phyloP scores from a whole-genome alignment of 1,140 invertebrate genomes.

The Drosophila gunungcola region DNA sequence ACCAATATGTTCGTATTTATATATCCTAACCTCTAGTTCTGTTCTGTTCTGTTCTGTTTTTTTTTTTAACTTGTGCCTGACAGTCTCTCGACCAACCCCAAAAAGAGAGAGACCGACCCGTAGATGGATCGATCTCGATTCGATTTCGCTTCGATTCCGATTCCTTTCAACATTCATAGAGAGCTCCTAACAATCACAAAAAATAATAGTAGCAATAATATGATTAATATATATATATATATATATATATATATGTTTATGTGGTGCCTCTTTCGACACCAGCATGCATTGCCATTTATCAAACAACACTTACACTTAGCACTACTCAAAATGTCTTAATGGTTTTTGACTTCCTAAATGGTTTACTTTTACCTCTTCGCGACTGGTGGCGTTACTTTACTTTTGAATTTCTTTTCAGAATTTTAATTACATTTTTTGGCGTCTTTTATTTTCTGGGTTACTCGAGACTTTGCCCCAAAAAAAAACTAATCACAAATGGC shows the following conservation, averaged over 20 bases:
- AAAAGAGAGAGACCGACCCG: conserved; percentile 49
- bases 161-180: conserved; percentile 72
- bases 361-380: neutral
- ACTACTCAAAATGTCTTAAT: conserved; percentile 52
- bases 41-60: conserved; percentile 46
- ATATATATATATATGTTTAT: conserved; percentile 13
- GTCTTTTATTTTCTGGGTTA: conserved; percentile 30
- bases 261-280: conserved; percentile 23
- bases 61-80: conserved; percentile 66
- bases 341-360: conserved; percentile 24
- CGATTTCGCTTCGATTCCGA: conserved; percentile 45
- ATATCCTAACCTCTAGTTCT: conserved; percentile 46
- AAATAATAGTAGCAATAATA: conserved; percentile 43
- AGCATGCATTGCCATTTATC: conserved; percentile 53
- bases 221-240: conserved; percentile 9
- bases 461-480: conserved; percentile 54
- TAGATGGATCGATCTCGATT: conserved; percentile 34
- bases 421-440: conserved; percentile 38
- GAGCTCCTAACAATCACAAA: conserved; percentile 75
- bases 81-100: conserved; percentile 58
- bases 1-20: conserved; percentile 30
- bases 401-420: conserved; percentile 29
- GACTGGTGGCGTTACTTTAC: conserved; percentile 29
- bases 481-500: conserved; percentile 75
- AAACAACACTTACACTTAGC: conserved; percentile 60